These are phyloP conservation scores for Aphelocoma californica DNA, from an alignment of 2,797 vertebrate species.

Conservation along the genomic window DNA sequence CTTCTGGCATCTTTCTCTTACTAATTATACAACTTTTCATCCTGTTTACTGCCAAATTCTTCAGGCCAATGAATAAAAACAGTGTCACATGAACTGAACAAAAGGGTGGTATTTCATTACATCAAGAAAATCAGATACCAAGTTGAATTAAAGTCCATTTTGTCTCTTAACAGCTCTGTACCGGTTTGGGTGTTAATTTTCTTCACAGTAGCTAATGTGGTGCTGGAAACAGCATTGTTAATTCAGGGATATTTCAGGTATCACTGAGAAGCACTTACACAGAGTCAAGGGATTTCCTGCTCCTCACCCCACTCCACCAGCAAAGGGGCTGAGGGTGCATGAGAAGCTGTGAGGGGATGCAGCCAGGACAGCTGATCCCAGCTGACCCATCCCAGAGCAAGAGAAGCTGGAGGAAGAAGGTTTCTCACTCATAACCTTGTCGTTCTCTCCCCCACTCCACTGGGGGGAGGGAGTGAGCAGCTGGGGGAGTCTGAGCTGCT, in stretches of 20 bases:
- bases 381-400: neutral
- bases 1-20: neutral
- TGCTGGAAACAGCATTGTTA: neutral
- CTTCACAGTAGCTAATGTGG: neutral
- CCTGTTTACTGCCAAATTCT: neutral
- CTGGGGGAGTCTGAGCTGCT: neutral
- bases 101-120: neutral
- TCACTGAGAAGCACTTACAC: neutral
- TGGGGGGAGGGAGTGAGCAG: rapidly evolving
- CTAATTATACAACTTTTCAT: neutral
- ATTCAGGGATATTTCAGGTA: neutral
- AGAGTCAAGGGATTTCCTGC: neutral
- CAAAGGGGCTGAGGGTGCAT: neutral
- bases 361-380: neutral
- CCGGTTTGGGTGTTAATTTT: neutral
- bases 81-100: neutral
- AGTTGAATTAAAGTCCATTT: neutral
- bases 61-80: neutral
- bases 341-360: neutral
- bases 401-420: neutral
- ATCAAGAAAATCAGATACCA: neutral
- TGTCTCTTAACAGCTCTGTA: neutral
- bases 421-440: neutral
- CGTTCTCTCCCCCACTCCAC: too few species aligned
- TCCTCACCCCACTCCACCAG: neutral